Base-by-base conservation (phyloP, 35 echinoderm and acorn worm genomes). In the Eucidaris tribuloides region DNA sequence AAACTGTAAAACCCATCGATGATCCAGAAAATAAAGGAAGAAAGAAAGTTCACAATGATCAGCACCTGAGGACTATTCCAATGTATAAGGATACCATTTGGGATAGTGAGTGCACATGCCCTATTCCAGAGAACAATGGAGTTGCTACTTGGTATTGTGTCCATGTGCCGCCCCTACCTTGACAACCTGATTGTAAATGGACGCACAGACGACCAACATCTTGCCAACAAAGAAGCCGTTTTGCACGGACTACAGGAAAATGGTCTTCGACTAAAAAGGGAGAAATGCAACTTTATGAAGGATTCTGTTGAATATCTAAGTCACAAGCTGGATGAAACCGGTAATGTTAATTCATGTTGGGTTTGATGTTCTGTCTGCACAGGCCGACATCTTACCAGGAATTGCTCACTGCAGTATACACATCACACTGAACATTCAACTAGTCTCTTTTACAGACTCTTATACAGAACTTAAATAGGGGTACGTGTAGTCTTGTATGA, bases 181-280 rank as follows among this genome's bases (percentile, higher is more conserved):
- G 93, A 96, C 81, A 81, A 96, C 65, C 72, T 93, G 2, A 74
- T 88, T 7, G 62, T 94, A 13, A 81, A 37, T n/a, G 86, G 82
- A 25, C 24, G 42, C 9, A 84, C 42, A 79, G 77, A 63, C 9
- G 63, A 86, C 3, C 79, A 90, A 32, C 77, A 96, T 70, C 19
- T 84, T 3, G 38, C 43, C 17, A 84, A 80, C 62, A 61, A 90
- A 9, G 64, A 71, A 19, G 42, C 22, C 13, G 79, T 90, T 35
- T 52, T 94, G 0, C 6, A 89, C 28, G 27, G 72, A 35, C 24
- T 91, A 30, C 43, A 80, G 13, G 52, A 91, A 37, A 44, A 58
- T 80, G 79, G 84, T 15, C 42, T 91, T 23, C 58, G 50, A 42
- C 34, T 91, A 45, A 70, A 79, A 40, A 77, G 40, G 58, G 45